phyloP scores from a whole-genome alignment of 2,888 invertebrate genomes.

The Chrysomela aeneicollis region DNA sequence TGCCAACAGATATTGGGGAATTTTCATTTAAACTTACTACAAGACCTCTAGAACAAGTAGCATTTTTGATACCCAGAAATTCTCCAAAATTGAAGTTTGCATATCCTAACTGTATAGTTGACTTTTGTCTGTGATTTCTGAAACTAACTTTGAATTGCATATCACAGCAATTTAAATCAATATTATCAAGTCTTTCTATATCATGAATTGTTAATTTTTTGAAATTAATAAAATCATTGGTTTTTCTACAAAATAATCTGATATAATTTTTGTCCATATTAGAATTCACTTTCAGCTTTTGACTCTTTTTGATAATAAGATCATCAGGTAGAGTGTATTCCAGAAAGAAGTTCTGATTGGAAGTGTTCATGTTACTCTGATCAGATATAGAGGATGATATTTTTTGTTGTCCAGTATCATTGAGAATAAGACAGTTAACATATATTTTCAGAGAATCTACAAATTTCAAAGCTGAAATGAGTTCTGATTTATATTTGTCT shows the following conservation, averaged over 20 bases:
- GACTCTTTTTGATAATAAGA: slow-evolving; percentile 43
- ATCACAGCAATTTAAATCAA: slow-evolving; percentile 52
- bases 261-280: slow-evolving; percentile 56
- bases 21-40: slow-evolving; percentile 58
- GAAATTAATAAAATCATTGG: slow-evolving; percentile 57
- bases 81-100: slow-evolving; percentile 59
- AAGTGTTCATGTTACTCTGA: slow-evolving; percentile 21
- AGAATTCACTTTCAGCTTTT: slow-evolving; percentile 54
- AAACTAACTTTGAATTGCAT: slow-evolving; percentile 62
- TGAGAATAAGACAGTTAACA: slow-evolving; percentile 60
- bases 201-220: slow-evolving; percentile 61
- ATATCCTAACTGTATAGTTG: slow-evolving; percentile 59
- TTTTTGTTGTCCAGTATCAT: slow-evolving; percentile 61
- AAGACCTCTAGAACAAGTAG: slow-evolving; percentile 58
- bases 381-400: slow-evolving; percentile 46
- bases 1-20: slow-evolving; percentile 60
- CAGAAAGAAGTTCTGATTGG: slow-evolving; percentile 60
- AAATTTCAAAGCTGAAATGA: slow-evolving; percentile 49
- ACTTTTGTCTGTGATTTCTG: slow-evolving; percentile 61
- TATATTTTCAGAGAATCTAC: slow-evolving; percentile 61
- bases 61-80: slow-evolving; percentile 54
- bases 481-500: slow-evolving; percentile 35
- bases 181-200: slow-evolving; percentile 54
- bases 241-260: slow-evolving; percentile 57
- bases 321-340: slow-evolving; percentile 61